These are phyloP conservation scores for Eilema caniola DNA, from an alignment of 2,888 invertebrate species.

Conservation along the genomic window DNA sequence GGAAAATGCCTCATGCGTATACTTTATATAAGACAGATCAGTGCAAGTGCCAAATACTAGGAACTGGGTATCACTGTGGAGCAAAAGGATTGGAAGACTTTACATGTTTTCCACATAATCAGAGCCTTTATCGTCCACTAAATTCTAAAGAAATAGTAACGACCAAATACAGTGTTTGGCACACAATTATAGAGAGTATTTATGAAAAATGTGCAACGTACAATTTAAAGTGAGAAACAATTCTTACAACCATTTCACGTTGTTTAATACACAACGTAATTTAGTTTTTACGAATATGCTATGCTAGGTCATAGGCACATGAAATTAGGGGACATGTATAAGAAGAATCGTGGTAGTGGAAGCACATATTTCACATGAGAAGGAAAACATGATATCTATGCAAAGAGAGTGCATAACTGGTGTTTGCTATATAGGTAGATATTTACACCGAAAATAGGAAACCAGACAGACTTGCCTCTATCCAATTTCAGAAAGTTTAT, in stretches of 20 bases:
- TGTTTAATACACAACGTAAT: background rate
- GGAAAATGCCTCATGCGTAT: slow-evolving; percentile 11
- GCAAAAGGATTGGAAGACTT: background rate
- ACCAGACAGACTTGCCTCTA: too few species aligned
- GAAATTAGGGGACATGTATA: too few species aligned
- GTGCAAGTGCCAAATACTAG: slow-evolving; percentile 11
- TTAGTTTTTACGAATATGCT: too few species aligned
- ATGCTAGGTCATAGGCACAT: too few species aligned
- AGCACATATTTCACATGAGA: too few species aligned
- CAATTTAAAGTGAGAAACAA: slow-evolving; percentile 57
- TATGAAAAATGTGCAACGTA: slow-evolving; percentile 64
- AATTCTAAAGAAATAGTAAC: background rate
- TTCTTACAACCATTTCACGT: background rate
- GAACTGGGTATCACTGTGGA: slow-evolving; percentile 2
- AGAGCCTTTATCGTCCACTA: background rate
- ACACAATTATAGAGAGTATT: slow-evolving; percentile 38
- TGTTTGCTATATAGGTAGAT: too few species aligned
- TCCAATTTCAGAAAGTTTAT: too few species aligned
- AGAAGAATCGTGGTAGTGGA: too few species aligned
- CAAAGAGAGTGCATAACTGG: too few species aligned
- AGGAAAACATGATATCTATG: too few species aligned
- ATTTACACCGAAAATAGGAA: too few species aligned
- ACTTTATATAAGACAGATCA: slow-evolving; percentile 5
- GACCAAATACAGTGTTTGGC: slow-evolving; percentile 24
- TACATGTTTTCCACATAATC: background rate